phyloP scores from a whole-genome alignment of 1,140 invertebrate genomes.

The Cataglyphis hispanica region DNA sequence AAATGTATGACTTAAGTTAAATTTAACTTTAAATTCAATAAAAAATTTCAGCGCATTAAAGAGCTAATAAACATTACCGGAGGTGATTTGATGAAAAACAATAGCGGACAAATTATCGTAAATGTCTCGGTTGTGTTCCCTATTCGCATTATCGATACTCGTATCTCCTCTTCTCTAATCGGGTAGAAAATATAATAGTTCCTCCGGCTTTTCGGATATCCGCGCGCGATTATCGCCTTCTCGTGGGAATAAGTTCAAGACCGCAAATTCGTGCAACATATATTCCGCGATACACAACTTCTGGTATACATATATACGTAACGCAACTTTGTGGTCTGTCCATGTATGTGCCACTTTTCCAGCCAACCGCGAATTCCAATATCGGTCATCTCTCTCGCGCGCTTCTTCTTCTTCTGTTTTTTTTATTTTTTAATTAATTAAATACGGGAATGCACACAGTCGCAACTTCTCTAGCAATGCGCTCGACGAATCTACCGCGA shows the following conservation, averaged over 20 bases:
- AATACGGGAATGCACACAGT: background rate
- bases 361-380: slow-evolving; percentile 32
- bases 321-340: background rate
- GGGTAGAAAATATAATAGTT: slow-evolving; percentile 11
- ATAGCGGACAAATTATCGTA: background rate
- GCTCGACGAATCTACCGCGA: background rate
- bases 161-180: background rate
- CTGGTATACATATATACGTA: background rate
- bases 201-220: slow-evolving; percentile 1
- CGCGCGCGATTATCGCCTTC: background rate
- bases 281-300: background rate
- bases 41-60: background rate
- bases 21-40: too few relatives aligned
- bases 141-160: slow-evolving; percentile 7
- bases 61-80: background rate
- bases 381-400: background rate
- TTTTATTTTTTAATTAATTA: background rate
- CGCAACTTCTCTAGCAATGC: background rate
- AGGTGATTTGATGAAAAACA: background rate
- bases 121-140: background rate
- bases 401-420: background rate
- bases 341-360: background rate
- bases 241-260: slow-evolving; percentile 6
- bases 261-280: slow-evolving; percentile 14
- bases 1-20: background rate